Evolutionary conservation across 2,888 invertebrate genomes (phyloP), one percentile per base, ranked within the genome.

Genomic region (Eugnorisma glareosa): DNA sequence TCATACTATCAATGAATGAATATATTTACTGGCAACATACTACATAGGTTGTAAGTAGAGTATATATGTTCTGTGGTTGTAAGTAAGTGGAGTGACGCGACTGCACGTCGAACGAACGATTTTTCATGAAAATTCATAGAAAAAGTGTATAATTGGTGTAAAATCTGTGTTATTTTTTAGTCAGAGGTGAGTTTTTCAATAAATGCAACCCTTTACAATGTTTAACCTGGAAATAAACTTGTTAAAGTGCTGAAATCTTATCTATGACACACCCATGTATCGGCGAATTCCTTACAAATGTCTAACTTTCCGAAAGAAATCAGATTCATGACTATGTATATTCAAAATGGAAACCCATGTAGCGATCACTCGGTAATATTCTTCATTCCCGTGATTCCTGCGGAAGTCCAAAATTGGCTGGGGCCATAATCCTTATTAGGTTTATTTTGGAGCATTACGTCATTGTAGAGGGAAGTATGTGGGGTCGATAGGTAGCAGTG

Each of bases 381-480:
- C 61, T 69, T 45, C 67, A 70, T 73, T 74, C 69, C 71, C 69
- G 51, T 75, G 48, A 67, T 84, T 88, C 84, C 86, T 87, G 85
- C 90, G 91, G 91, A 93, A 90, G 89, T 92, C 88, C 90, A 92
- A 89, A 92, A 90, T 91, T 86, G 88, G 79, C 79, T 75, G 59
- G 79, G 83, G 86, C 86, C 88, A 91, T 93, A 94, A 94, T 94
- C 95, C 95, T 89, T 95, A 94, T 92, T 95, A 92, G 93, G 95
- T 95, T 95, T 96, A 96, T 96, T 96, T 96, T 96, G 94, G 96
- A 94, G 89, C 94, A 96, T 97, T 96, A 97, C 97, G 96, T 97
- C 96, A 97, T 94, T 94, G 91, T 91, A 67, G 86, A 88, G 88
- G 92, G 89, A 90, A 89, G 90, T 88, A 89, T 88, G 89, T 87